Conservation (phyloP, 1,140 invertebrate species). For the Meloidogyne floridensis region DNA sequence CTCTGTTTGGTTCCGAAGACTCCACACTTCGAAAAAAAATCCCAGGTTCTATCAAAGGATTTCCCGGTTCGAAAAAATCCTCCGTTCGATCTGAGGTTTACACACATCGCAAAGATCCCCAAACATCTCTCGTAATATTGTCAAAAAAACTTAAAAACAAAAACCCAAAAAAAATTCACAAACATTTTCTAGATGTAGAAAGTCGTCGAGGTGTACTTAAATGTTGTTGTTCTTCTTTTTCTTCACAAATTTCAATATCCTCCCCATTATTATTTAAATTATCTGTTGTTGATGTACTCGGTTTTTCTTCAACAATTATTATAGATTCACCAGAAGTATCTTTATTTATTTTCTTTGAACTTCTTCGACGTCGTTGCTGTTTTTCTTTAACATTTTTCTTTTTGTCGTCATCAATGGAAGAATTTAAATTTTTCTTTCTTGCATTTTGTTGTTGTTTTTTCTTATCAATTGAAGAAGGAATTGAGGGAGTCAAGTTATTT, state of each 20-base stretch:
- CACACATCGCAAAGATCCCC: no score
- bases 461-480: not conserved
- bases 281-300: not conserved
- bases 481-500: not conserved
- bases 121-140: no score
- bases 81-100: no score
- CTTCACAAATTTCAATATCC: not conserved
- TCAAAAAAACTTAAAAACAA: not conserved
- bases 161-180: not conserved
- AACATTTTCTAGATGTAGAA: not conserved
- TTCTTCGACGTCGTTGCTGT: not conserved
- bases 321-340: not conserved
- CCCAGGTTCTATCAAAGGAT: no score
- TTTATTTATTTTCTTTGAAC: not conserved
- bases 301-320: constrained; percentile 7
- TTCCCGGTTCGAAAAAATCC: no score
- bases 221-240: not conserved
- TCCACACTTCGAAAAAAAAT: no score
- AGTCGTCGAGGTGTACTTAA: not conserved
- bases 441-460: not conserved
- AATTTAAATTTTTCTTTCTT: not conserved
- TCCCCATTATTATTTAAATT: not conserved
- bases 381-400: not conserved
- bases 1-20: no score
- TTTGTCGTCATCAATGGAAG: not conserved